Percentiles rank a stretch among this genome's conserved stretches.
Conservation (phyloP, 2,113 vertebrate species). For the Albula goreensis region DNA sequence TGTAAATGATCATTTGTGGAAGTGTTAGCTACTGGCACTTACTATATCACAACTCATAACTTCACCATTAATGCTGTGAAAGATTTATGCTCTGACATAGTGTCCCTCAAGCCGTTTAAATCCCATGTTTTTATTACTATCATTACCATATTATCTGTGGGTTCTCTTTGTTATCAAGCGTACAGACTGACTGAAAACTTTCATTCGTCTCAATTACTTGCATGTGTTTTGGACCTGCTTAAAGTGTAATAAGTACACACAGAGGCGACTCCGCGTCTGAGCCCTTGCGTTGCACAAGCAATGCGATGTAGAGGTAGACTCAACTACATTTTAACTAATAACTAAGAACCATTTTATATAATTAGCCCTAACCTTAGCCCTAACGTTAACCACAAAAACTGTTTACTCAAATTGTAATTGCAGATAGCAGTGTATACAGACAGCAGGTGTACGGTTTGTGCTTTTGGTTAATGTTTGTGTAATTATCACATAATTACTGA, state of each 20-base stretch:
- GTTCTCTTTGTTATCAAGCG: background rate
- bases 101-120: conserved; percentile 65
- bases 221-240: background rate
- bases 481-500: background rate
- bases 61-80: conserved; percentile 54
- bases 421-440: background rate
- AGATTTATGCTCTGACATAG: conserved; percentile 67
- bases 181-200: background rate
- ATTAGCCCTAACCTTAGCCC: background rate
- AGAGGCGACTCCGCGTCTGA: background rate
- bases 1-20: conserved; percentile 79
- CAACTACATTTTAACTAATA: background rate
- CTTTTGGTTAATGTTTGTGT: background rate
- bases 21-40: conserved; percentile 65
- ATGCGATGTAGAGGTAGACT: background rate
- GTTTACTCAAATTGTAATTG: background rate
- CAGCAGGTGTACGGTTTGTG: background rate
- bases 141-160: background rate
- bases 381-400: background rate
- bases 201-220: conserved; percentile 5
- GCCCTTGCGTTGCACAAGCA: background rate
- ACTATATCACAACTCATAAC: conserved; percentile 68
- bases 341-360: background rate
- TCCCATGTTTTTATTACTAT: conserved; percentile 14
- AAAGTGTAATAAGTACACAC: background rate